Evolutionary conservation across 2,888 invertebrate genomes (phyloP).

Genomic region (Diaperis boleti): DNA sequence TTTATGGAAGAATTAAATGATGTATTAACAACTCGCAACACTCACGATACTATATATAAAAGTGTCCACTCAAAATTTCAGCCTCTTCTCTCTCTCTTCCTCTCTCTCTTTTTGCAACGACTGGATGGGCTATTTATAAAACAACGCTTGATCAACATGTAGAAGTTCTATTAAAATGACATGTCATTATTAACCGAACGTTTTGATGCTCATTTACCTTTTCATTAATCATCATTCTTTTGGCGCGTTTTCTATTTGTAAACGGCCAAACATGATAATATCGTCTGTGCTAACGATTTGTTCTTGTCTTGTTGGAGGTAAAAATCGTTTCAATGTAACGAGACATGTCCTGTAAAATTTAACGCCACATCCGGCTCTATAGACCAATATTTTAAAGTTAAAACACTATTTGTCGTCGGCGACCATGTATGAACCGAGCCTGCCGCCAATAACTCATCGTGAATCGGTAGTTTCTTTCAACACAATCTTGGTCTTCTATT

Average conservation of each 20-base stretch:
- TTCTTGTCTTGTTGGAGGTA: not conserved
- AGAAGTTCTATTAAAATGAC: conserved; percentile 38
- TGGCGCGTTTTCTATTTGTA: conserved; percentile 4
- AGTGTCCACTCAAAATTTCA: not conserved
- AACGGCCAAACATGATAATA: conserved; percentile 1
- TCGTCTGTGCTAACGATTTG: not conserved
- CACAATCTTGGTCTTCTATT: not conserved
- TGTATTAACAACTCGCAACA: no score
- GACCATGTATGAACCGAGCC: no score
- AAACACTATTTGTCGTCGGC: no score
- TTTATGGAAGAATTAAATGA: not conserved
- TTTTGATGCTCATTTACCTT: conserved; percentile 27
- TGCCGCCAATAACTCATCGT: no score
- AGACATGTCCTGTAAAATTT: not conserved
- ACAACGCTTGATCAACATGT: conserved; percentile 27
- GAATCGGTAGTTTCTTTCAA: not conserved
- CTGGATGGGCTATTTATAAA: conserved; percentile 37
- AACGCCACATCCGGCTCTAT: not conserved
- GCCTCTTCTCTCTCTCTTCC: no score
- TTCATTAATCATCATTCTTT: conserved; percentile 31
- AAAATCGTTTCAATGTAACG: not conserved
- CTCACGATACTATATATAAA: no score
- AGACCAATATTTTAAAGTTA: not conserved
- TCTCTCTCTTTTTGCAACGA: no score
- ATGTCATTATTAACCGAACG: conserved; percentile 34